phyloP scores from a whole-genome alignment of 2,113 vertebrate genomes.

The Megatriorchis doriae region DNA sequence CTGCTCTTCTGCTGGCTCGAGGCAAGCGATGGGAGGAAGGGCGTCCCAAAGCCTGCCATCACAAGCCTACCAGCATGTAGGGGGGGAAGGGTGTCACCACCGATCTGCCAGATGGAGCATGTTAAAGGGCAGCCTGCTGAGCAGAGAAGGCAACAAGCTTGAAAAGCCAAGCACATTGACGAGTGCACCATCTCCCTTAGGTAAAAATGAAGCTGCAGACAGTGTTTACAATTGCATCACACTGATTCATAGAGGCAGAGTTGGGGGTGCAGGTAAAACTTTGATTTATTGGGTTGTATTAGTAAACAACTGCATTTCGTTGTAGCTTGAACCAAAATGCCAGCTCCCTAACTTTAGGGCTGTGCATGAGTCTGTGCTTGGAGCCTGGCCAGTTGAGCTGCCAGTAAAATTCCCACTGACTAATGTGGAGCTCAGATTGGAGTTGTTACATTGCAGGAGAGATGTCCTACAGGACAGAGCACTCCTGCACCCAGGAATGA shows the following conservation, averaged over 20 bases:
- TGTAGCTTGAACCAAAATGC: not conserved
- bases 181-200: not conserved
- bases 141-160: slow-evolving; percentile 21
- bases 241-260: not conserved
- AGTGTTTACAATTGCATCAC: not conserved
- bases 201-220: not conserved
- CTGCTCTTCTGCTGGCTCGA: slow-evolving; percentile 6
- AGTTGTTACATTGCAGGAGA: not conserved
- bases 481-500: not conserved
- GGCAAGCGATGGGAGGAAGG: slow-evolving; percentile 22
- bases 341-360: not conserved
- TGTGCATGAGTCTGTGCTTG: not conserved
- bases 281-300: not conserved
- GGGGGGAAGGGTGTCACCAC: slow-evolving; percentile 50
- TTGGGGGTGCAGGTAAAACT: not conserved
- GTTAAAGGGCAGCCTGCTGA: slow-evolving; percentile 57
- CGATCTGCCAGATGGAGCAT: slow-evolving; percentile 63
- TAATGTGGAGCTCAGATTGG: not conserved
- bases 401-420: accelerated
- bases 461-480: not conserved
- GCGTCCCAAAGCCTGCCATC: not conserved
- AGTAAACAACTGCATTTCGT: not conserved
- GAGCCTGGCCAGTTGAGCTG: not conserved
- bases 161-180: not conserved
- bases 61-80: slow-evolving; percentile 18